These are phyloP conservation scores for Enteromius treurensis DNA, from an alignment of 2,797 vertebrate species.

Conservation along the genomic window DNA sequence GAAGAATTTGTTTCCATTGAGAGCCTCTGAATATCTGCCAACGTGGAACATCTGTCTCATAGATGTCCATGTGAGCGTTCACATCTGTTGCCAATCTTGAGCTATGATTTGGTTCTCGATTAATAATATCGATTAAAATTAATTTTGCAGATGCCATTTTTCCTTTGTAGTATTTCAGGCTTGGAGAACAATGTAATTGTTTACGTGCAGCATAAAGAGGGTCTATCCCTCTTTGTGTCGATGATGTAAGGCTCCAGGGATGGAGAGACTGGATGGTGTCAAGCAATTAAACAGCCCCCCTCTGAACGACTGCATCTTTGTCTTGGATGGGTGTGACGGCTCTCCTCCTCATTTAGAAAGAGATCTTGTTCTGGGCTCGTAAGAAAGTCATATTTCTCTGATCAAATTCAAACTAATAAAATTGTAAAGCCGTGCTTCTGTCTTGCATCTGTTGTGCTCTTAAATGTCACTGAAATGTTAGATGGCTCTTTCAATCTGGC, in stretches of 20 bases:
- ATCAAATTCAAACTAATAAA: background rate
- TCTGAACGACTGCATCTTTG: constrained; percentile 27
- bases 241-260: constrained; percentile 60
- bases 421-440: background rate
- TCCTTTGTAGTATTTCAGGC: constrained; percentile 11
- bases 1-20: constrained; percentile 7
- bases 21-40: constrained; percentile 28
- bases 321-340: constrained; percentile 22
- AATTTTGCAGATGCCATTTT: background rate
- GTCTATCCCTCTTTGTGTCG: constrained; percentile 42
- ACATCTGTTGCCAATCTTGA: constrained; percentile 25
- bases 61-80: background rate
- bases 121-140: background rate
- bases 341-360: background rate
- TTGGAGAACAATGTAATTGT: constrained; percentile 32
- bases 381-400: background rate
- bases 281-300: constrained; percentile 52
- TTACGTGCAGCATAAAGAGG: constrained; percentile 27
- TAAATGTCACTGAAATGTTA: constrained; percentile 36
- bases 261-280: constrained; percentile 53
- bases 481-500: constrained; percentile 21
- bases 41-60: constrained; percentile 40
- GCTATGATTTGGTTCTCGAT: constrained; percentile 7
- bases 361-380: background rate
- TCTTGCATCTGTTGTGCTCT: background rate